A percentile compares a stretch with the other conserved stretches of the same genome.
Conservation (phyloP, 2,797 vertebrate genomes). For the Erpetoichthys calabaricus region DNA sequence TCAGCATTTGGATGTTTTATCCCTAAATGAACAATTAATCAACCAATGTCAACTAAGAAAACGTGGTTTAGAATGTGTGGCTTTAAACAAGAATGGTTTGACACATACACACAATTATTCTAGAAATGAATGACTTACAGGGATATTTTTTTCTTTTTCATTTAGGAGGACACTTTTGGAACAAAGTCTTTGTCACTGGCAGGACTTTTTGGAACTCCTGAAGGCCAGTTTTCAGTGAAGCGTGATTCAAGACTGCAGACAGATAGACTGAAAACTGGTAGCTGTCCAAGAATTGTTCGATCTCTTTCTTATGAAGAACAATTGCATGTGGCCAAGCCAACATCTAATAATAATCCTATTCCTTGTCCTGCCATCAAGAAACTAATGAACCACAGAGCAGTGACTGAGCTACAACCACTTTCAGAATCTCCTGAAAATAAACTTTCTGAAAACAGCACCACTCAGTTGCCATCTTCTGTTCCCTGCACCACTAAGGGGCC, state of each 20-base stretch:
- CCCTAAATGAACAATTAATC: no score
- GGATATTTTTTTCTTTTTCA: slow-evolving; percentile 5
- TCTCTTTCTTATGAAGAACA: slow-evolving; percentile 69
- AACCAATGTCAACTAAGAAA: no score
- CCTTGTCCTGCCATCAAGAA: slow-evolving; percentile 86
- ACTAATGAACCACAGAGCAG: slow-evolving; percentile 58
- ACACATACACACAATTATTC: no score
- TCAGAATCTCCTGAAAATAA: slow-evolving; percentile 64
- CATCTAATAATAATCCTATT: slow-evolving; percentile 26
- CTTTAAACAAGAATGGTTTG: no score
- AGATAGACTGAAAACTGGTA: slow-evolving; percentile 17
- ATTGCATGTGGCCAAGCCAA: not conserved
- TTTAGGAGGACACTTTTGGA: slow-evolving; percentile 42
- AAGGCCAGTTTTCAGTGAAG: slow-evolving; percentile 26
- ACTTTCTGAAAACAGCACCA: slow-evolving; percentile 47
- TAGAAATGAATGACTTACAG: no score
- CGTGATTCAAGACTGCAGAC: not conserved
- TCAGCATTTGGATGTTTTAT: no score
- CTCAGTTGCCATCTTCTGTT: slow-evolving; percentile 22
- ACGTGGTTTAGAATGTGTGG: no score
- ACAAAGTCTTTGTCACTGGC: slow-evolving; percentile 64
- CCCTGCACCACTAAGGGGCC: slow-evolving; percentile 21
- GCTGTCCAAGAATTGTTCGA: slow-evolving; percentile 49
- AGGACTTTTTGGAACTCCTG: slow-evolving; percentile 63
- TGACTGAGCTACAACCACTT: slow-evolving; percentile 53